Conservation (phyloP, 2,113 vertebrate species). For the Pteropus alecto region DNA sequence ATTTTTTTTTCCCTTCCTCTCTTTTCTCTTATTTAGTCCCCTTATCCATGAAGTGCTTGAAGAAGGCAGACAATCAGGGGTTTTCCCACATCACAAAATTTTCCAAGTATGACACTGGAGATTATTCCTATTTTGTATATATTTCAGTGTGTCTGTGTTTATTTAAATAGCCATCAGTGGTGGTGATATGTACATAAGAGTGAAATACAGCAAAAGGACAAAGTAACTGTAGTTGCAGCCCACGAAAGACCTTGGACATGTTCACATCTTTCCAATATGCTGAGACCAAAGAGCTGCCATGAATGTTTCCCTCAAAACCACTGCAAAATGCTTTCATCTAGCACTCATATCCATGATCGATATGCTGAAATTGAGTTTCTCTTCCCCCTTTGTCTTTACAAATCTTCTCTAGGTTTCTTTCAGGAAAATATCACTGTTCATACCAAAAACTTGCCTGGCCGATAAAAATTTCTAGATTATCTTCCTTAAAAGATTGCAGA, state of each 20-base stretch:
- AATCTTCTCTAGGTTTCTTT: neutral
- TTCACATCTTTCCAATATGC: neutral
- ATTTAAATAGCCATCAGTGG: neutral
- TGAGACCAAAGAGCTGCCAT: neutral
- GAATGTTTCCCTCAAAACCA: neutral
- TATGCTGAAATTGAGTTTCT: neutral
- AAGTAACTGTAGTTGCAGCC: neutral
- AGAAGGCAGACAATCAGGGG: neutral
- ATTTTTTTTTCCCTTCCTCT: neutral
- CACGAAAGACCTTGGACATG: neutral
- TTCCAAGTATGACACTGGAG: neutral
- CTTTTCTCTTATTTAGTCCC: neutral
- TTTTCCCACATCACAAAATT: neutral
- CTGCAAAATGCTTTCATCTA: neutral
- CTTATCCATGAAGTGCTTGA: neutral
- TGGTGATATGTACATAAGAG: neutral
- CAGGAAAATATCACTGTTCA: neutral
- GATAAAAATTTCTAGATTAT: neutral
- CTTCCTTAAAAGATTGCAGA: neutral
- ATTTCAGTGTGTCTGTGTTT: neutral
- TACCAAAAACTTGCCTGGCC: neutral
- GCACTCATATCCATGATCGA: neutral
- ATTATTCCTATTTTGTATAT: neutral
- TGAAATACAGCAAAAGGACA: neutral
- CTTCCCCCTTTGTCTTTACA: neutral